A percentile compares a stretch with the other conserved stretches of the same genome.
Conservation (phyloP, 2,888 invertebrate species). For the Clusia tigrina region DNA sequence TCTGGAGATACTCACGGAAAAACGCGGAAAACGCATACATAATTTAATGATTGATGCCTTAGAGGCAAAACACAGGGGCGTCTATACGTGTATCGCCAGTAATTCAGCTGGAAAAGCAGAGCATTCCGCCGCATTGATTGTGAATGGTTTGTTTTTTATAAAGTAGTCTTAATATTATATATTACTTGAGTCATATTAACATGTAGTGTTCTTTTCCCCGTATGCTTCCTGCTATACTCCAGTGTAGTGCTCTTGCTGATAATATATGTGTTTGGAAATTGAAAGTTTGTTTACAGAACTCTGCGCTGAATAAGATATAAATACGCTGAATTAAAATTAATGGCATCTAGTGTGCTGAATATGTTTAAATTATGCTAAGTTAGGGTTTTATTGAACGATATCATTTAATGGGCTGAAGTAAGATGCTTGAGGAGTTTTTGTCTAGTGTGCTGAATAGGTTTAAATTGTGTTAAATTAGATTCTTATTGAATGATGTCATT, state of each 20-base stretch:
- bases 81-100: slow-evolving; percentile 77
- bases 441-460: too few species aligned
- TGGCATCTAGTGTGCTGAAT: too few species aligned
- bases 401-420: too few species aligned
- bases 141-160: slow-evolving; percentile 71
- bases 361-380: too few species aligned
- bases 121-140: slow-evolving; percentile 75
- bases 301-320: slow-evolving; percentile 7
- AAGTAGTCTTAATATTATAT: slow-evolving; percentile 41
- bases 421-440: too few species aligned
- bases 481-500: too few species aligned
- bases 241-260: slow-evolving; percentile 14
- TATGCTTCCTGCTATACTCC: slow-evolving; percentile 2
- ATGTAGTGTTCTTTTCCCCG: slow-evolving; percentile 43
- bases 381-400: too few species aligned
- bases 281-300: not conserved
- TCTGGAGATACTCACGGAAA: slow-evolving; percentile 60
- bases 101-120: slow-evolving; percentile 76
- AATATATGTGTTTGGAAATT: slow-evolving; percentile 8
- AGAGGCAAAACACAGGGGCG: slow-evolving; percentile 75
- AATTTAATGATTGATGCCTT: slow-evolving; percentile 74
- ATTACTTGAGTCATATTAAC: slow-evolving; percentile 23
- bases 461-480: too few species aligned
- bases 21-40: slow-evolving; percentile 66
- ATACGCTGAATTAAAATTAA: slow-evolving; percentile 5